Conservation (phyloP, 1,140 invertebrate species). For the Drosophila sp. region DNA sequence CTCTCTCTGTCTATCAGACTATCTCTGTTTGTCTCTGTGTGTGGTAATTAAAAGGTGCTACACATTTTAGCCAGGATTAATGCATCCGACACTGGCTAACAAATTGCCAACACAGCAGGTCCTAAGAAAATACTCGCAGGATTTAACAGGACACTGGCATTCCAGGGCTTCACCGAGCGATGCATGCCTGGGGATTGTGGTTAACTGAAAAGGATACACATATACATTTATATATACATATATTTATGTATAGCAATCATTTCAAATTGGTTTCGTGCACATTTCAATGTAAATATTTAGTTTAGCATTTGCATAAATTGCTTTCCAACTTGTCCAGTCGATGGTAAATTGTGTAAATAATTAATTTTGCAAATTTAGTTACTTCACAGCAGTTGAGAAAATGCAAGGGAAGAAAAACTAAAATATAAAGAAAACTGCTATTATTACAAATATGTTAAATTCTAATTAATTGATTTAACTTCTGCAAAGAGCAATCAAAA, state of each 20-base stretch:
- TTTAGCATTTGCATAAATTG: slow-evolving; percentile 69
- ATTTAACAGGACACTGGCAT: background rate
- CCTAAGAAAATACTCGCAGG: background rate
- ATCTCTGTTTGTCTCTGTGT: background rate
- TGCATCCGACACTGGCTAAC: slow-evolving; percentile 25
- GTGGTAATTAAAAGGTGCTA: slow-evolving; percentile 34
- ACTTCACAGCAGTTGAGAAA: background rate
- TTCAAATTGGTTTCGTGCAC: slow-evolving; percentile 64
- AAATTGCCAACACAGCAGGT: slow-evolving; percentile 21
- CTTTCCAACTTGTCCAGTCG: slow-evolving; percentile 52
- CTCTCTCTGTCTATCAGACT: background rate
- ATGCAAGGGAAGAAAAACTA: no score
- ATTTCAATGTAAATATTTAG: slow-evolving; percentile 77
- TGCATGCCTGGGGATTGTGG: slow-evolving; percentile 13
- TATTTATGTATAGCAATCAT: slow-evolving; percentile 45
- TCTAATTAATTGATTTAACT: no score
- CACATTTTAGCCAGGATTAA: slow-evolving; percentile 37
- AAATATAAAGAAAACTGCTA: no score
- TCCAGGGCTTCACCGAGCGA: background rate
- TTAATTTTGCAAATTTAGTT: slow-evolving; percentile 77
- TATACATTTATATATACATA: no score
- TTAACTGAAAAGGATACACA: background rate
- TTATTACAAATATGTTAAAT: no score
- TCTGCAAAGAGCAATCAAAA: no score
- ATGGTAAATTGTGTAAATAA: slow-evolving; percentile 63